Conservation (phyloP, 2,113 vertebrate species). For the Psilopogon haemacephalus region DNA sequence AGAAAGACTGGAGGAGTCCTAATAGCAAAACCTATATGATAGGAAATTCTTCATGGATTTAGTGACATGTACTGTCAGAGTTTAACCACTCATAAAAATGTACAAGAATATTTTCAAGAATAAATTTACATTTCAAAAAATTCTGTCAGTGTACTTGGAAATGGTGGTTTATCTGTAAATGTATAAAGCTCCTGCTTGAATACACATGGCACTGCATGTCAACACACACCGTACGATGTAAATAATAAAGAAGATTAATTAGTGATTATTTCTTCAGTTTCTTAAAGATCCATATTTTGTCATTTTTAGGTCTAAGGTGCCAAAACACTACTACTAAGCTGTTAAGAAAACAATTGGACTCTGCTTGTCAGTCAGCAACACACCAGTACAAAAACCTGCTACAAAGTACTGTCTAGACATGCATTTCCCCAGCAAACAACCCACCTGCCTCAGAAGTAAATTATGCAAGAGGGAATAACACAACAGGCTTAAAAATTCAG, state of each 20-base stretch:
- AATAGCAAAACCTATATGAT: background rate
- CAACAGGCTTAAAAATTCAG: background rate
- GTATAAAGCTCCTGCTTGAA: background rate
- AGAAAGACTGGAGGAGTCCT: background rate
- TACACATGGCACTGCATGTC: background rate
- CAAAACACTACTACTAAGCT: background rate
- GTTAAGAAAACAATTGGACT: background rate
- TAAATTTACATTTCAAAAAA: background rate
- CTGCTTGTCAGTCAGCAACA: background rate
- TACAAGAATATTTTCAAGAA: background rate
- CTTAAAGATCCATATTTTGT: background rate
- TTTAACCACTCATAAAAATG: background rate
- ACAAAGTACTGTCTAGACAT: background rate
- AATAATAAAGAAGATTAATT: background rate
- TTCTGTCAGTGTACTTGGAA: background rate
- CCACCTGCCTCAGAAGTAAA: background rate
- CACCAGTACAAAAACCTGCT: background rate
- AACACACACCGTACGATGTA: background rate
- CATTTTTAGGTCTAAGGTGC: background rate
- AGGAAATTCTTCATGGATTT: background rate
- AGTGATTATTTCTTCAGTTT: background rate
- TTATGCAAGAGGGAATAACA: background rate
- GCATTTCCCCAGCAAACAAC: background rate
- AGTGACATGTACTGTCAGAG: background rate
- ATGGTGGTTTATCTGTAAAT: background rate